Base-by-base conservation (phyloP, 2,888 invertebrate genomes). In the Leptinotarsa tumamoca region DNA sequence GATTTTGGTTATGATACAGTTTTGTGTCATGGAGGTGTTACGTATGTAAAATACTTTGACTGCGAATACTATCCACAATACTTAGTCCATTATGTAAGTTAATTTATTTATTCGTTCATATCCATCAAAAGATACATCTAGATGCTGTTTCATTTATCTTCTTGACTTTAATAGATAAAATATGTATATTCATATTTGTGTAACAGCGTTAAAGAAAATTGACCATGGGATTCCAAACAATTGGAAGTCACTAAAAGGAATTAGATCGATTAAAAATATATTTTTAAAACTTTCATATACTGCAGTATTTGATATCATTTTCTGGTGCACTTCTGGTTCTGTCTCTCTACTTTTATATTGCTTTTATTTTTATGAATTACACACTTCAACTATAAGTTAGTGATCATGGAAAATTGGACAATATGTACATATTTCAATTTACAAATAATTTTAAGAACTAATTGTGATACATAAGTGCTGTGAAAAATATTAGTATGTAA, bases 31-130 rank as follows among this genome's bases (percentile, higher is more conserved):
- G 68, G 72, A 56, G 78, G 79, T 0, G 73, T 79, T 5, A 87
- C 87, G 2, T 86, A 81, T 77, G 87, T 88, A 0, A 88, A 88
- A 78, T 88, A 84, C 80, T 85, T 84, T 72, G 87, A 88, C 73
- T 80, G 84, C 70, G 87, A 88, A 74, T 88, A 85, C 81, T 87
- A 87, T 76, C 87, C 87, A 2, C 80, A 80, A 17, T 88, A 87
- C 80, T 81, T 87, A 52, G 83, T 84, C 7, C 74, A 78, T 43
- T 83, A 83, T 73, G 10, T 86, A 81, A 76, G 84, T 73, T 49
- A n/a, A 13, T 27, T 15, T 10, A 4, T 63, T 33, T 33, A 18
- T 33, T 33, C 4, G 27, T 15, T 21, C 13, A 33, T 4, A 15
- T 43, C n/a, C 17, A 63, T 63, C 15, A 17, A 27, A 15, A 33